Conservation (phyloP, 2,888 invertebrate species). For the Orthosia gothica region DNA sequence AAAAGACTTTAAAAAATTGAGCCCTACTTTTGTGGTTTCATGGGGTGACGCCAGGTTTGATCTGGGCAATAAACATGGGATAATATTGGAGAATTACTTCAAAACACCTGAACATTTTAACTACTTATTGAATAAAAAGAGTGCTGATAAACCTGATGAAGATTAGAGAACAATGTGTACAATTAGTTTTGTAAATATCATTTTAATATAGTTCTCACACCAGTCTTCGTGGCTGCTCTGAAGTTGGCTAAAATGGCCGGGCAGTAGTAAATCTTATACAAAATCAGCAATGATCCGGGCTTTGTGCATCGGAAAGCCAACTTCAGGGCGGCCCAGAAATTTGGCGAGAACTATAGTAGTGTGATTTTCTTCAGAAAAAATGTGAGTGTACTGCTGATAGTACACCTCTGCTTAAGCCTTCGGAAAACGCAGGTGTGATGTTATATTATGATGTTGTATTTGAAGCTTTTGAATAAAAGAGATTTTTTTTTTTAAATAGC, state of each 20-base stretch:
- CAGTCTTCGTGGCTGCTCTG: too few species aligned
- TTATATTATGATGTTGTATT: slow-evolving; percentile 6
- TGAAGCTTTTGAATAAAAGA: slow-evolving; percentile 22
- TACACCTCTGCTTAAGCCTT: neutral
- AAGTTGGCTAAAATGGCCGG: too few species aligned
- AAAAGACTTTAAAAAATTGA: slow-evolving; percentile 83
- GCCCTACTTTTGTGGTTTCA: slow-evolving; percentile 79
- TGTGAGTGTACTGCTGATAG: neutral
- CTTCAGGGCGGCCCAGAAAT: too few species aligned
- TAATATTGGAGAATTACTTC: slow-evolving; percentile 85
- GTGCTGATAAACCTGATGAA: slow-evolving; percentile 59
- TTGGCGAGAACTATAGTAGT: neutral
- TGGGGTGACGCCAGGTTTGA: slow-evolving; percentile 86
- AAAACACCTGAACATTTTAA: slow-evolving; percentile 87
- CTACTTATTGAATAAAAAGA: slow-evolving; percentile 79
- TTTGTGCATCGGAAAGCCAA: too few species aligned
- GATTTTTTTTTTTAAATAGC: slow-evolving; percentile 10
- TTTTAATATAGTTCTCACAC: neutral
- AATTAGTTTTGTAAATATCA: slow-evolving; percentile 14
- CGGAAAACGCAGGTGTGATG: too few species aligned
- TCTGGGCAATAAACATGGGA: slow-evolving; percentile 84
- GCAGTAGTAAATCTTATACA: too few species aligned
- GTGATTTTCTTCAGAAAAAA: neutral
- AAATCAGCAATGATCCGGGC: too few species aligned
- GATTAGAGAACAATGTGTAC: slow-evolving; percentile 36